Evolutionary conservation across 2,113 vertebrate species (phyloP).

Genomic region (Xiphias gladius): DNA sequence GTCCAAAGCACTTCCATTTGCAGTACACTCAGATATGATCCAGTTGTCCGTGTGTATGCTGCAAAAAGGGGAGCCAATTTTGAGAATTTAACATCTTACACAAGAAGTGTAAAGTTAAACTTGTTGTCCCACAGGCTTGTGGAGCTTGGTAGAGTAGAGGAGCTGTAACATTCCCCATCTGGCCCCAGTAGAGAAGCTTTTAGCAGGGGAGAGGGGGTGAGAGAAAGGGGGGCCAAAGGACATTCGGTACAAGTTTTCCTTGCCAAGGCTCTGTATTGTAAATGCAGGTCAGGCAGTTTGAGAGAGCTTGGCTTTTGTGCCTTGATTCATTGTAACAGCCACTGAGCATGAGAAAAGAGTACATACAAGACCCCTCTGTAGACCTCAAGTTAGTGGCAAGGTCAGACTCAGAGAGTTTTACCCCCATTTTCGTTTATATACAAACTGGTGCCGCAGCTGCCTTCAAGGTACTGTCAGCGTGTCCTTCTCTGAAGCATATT

Average conservation of each 20-base stretch:
- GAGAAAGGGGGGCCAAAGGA: constrained; percentile 53
- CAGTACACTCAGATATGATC: constrained; percentile 51
- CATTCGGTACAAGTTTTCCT: constrained; percentile 71
- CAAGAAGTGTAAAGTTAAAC: constrained; percentile 37
- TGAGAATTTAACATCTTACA: constrained; percentile 19
- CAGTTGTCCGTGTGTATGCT: constrained; percentile 46
- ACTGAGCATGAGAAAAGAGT: constrained; percentile 63
- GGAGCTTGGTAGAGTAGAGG: constrained; percentile 22
- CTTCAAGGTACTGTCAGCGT: constrained; percentile 12
- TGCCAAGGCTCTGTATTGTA: constrained; percentile 74
- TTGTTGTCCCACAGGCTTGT: constrained; percentile 50
- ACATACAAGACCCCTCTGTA: constrained; percentile 71
- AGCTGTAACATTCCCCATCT: constrained; percentile 35
- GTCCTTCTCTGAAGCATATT: constrained; percentile 12
- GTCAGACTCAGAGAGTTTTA: constrained; percentile 55
- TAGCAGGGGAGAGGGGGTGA: constrained; percentile 39
- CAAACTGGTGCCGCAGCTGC: constrained; percentile 14
- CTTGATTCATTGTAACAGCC: constrained; percentile 70
- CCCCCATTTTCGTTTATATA: constrained; percentile 19
- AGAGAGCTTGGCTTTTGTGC: constrained; percentile 72
- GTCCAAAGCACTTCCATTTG: constrained; percentile 58
- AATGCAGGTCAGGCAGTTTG: constrained; percentile 75
- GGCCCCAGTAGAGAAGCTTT: constrained; percentile 61
- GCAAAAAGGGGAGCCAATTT: constrained; percentile 30
- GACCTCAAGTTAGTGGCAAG: constrained; percentile 56